Evolutionary conservation across 2,797 vertebrate genomes (phyloP).

Genomic region (Rhinogobio ventralis): DNA sequence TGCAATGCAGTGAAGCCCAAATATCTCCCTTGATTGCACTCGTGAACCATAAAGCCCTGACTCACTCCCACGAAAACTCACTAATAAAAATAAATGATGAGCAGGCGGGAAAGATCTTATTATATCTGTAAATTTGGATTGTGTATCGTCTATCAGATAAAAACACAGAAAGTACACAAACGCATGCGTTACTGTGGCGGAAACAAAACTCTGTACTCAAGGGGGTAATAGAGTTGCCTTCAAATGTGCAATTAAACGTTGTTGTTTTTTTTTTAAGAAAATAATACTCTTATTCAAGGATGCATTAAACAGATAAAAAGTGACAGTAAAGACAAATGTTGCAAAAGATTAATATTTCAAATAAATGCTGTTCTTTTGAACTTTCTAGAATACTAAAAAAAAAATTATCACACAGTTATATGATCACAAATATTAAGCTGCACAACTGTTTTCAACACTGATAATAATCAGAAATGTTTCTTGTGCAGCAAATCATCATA

Average conservation of each 20-base stretch:
- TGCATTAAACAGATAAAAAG: not conserved
- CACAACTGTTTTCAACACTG: not conserved
- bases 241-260: not conserved
- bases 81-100: constrained; percentile 19
- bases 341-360: not conserved
- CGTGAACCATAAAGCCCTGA: not conserved
- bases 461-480: not conserved
- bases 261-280: not conserved
- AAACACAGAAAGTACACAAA: not conserved
- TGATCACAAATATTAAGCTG: not conserved
- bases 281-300: not conserved
- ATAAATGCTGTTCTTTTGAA: not conserved
- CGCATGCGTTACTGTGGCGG: not conserved
- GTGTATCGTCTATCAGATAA: not conserved
- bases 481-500: not conserved
- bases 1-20: constrained; percentile 5
- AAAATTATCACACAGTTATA: not conserved
- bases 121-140: constrained; percentile 31
- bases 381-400: not conserved
- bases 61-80: not conserved
- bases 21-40: constrained; percentile 20
- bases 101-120: not conserved
- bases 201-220: not conserved
- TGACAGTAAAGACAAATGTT: not conserved
- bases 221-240: not conserved